phyloP scores from a whole-genome alignment of 2,888 invertebrate species.

The Ryuthela nishihirai region DNA sequence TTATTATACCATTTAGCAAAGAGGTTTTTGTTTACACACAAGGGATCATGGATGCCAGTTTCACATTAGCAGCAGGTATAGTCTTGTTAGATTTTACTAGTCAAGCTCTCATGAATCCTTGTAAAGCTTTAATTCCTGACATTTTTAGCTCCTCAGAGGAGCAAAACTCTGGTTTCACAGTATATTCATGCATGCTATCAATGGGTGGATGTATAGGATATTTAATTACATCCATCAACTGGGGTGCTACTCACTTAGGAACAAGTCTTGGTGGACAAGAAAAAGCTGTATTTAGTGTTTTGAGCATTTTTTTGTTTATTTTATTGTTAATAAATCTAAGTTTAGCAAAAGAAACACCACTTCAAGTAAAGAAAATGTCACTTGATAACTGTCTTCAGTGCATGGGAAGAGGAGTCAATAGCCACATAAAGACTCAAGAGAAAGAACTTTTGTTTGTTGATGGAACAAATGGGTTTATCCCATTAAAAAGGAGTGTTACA shows the following conservation, averaged over 20 bases:
- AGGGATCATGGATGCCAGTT: conserved; percentile 22
- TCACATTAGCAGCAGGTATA: conserved; percentile 43
- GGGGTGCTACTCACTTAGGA: conserved; percentile 41
- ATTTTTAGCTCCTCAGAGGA: conserved; percentile 41
- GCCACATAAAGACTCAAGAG: too few species aligned
- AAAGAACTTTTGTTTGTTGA: too few species aligned
- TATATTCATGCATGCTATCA: conserved; percentile 47
- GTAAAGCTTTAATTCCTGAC: conserved; percentile 47
- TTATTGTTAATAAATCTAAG: conserved; percentile 44
- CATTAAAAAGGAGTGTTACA: too few species aligned
- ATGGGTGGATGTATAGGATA: conserved; percentile 48
- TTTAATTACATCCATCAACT: conserved; percentile 46
- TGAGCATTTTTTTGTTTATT: conserved; percentile 43
- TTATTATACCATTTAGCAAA: conserved; percentile 50
- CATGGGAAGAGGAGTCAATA: too few species aligned
- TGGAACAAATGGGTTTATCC: too few species aligned
- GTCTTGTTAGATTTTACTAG: conserved; percentile 45
- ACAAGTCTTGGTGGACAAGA: conserved; percentile 43
- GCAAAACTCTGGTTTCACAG: conserved; percentile 44
- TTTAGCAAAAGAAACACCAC: conserved; percentile 43
- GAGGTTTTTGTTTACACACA: conserved; percentile 40
- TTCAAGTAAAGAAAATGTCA: background rate
- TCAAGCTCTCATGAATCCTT: conserved; percentile 47
- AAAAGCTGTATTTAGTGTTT: conserved; percentile 44
- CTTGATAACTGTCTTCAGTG: too few species aligned